Conservation (phyloP, 2,797 vertebrate species). For the Cossypha heuglini region DNA sequence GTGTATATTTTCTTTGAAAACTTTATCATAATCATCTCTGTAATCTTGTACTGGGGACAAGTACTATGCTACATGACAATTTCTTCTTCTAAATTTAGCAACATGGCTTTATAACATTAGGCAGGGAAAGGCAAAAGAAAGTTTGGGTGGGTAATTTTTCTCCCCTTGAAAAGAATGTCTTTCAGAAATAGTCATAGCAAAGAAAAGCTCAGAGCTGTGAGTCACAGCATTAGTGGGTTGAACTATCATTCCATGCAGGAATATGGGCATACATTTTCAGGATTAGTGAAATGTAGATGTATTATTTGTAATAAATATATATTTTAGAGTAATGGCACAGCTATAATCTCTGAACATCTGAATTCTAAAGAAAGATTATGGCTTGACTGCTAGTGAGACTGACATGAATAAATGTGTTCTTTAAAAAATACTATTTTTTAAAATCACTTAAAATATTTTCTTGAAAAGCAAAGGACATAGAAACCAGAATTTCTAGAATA, state of each 20-base stretch:
- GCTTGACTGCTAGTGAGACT: not conserved
- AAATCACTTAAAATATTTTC: not conserved
- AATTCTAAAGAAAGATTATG: constrained; percentile 20
- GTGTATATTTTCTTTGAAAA: not conserved
- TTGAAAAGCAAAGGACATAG: not conserved
- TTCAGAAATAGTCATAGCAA: not conserved
- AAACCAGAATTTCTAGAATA: not conserved
- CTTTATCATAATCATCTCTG: not conserved
- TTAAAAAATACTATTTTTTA: not conserved
- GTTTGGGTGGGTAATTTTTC: constrained; percentile 21
- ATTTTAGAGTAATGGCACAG: not conserved
- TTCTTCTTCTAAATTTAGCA: constrained; percentile 9
- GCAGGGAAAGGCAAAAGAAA: not conserved
- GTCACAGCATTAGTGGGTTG: constrained; percentile 1
- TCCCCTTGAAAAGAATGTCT: not conserved
- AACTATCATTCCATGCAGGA: not conserved
- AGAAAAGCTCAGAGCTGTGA: not conserved
- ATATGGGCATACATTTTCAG: not conserved
- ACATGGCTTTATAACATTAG: not conserved
- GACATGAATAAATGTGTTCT: not conserved
- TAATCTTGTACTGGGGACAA: not conserved
- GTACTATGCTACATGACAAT: not conserved
- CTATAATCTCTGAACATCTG: constrained; percentile 31
- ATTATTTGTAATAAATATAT: constrained; percentile 22
- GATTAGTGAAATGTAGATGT: not conserved